Evolutionary conservation across 2,113 vertebrate species (phyloP).

Genomic region (Mesitornis unicolor): DNA sequence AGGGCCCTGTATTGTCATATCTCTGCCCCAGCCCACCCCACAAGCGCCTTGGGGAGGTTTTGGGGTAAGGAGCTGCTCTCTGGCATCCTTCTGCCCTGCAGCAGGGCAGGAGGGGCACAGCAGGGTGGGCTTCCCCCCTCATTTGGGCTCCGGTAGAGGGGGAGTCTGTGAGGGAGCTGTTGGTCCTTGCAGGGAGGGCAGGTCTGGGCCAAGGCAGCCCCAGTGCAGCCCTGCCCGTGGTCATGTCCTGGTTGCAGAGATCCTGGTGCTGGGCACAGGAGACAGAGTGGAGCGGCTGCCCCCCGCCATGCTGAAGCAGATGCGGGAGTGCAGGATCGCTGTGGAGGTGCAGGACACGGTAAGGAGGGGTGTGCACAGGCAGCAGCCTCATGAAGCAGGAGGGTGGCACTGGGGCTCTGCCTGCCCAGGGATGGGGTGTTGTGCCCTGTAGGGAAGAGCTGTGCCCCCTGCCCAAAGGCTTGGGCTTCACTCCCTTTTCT

Average conservation of each 20-base stretch:
- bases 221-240: fast-evolving
- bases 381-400: background rate
- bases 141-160: background rate
- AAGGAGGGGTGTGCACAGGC: background rate
- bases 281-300: slow-evolving; percentile 78
- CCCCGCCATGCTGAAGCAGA: slow-evolving; percentile 68
- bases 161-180: background rate
- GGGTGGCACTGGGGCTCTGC: fast-evolving
- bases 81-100: background rate
- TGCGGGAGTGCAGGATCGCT: slow-evolving; percentile 84
- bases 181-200: background rate
- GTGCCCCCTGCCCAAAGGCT: too few species aligned
- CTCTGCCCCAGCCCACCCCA: background rate
- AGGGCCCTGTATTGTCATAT: background rate
- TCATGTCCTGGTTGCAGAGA: slow-evolving; percentile 71
- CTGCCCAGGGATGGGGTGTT: fast-evolving
- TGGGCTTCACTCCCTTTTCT: background rate
- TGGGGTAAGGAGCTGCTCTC: background rate
- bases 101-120: background rate
- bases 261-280: slow-evolving; percentile 93
- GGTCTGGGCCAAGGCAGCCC: background rate
- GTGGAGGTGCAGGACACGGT: slow-evolving; percentile 97
- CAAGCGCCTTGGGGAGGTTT: too few species aligned
- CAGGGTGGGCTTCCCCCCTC: too few species aligned
- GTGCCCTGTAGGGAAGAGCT: background rate